Conservation (phyloP, 2,113 vertebrate genomes). For the Cyprinus carpio region DNA sequence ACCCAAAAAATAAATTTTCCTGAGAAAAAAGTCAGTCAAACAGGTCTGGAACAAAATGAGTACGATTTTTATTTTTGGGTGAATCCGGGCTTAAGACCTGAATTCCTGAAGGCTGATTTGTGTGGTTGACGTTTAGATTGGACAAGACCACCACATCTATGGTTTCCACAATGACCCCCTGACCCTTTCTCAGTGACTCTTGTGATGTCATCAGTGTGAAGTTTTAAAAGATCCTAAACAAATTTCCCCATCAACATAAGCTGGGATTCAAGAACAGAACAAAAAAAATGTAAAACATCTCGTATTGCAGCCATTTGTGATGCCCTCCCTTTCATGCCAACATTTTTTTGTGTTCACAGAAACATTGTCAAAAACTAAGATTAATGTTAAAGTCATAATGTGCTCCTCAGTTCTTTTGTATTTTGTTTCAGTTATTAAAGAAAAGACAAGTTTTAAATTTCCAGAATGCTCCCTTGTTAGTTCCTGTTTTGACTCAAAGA, state of each 20-base stretch:
- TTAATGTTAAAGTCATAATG: conserved; percentile 14
- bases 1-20: not conserved
- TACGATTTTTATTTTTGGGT: not conserved
- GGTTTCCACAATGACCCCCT: conserved; percentile 9
- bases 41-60: not conserved
- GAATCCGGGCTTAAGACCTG: not conserved
- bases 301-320: conserved; percentile 18
- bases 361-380: not conserved
- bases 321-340: not conserved
- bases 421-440: conserved; percentile 25
- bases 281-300: not conserved
- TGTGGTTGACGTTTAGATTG: not conserved
- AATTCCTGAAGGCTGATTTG: not conserved
- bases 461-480: not conserved
- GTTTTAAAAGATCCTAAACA: not conserved
- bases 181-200: conserved; percentile 20
- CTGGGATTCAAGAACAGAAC: conserved; percentile 2
- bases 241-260: not conserved
- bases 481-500: not conserved
- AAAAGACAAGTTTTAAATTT: not conserved
- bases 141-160: not conserved
- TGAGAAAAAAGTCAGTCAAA: not conserved
- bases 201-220: conserved; percentile 40
- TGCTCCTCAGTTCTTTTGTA: not conserved
- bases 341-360: conserved; percentile 13